Percentiles rank a stretch among this genome's conserved stretches.
These are phyloP conservation scores for Sebastes trivittatus DNA, from an alignment of 2,797 vertebrate species.

Conservation along the genomic window DNA sequence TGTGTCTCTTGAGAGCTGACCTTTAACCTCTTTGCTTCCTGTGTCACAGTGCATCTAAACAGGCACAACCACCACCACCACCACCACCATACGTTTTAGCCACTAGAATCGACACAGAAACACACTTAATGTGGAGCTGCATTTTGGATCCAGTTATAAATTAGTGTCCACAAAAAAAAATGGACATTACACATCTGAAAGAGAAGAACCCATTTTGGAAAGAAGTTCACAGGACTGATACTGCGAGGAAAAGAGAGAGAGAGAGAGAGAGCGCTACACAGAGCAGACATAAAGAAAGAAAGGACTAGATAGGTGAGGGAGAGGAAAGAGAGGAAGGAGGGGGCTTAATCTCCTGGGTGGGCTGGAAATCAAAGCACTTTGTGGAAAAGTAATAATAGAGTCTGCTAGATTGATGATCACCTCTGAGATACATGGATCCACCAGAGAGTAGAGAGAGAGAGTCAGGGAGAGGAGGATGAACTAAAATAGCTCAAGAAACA, in stretches of 20 bases:
- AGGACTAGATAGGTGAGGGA: conserved; percentile 45
- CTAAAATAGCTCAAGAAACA: conserved; percentile 62
- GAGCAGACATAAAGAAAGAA: background rate
- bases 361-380: conserved; percentile 80
- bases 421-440: conserved; percentile 68
- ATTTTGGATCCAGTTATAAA: background rate
- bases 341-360: conserved; percentile 76
- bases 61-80: background rate
- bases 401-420: conserved; percentile 79
- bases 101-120: background rate
- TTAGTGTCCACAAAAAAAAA: background rate
- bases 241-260: background rate
- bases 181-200: background rate
- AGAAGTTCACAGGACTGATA: background rate
- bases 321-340: conserved; percentile 5
- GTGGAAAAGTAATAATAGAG: conserved; percentile 80
- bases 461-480: conserved; percentile 41
- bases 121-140: background rate
- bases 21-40: conserved; percentile 70
- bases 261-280: background rate
- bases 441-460: conserved; percentile 56
- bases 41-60: conserved; percentile 65
- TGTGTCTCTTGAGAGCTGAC: conserved; percentile 74
- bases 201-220: background rate
- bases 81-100: background rate